Base-by-base conservation (phyloP, 2,797 vertebrate species). In the Moxostoma hubbsi region DNA sequence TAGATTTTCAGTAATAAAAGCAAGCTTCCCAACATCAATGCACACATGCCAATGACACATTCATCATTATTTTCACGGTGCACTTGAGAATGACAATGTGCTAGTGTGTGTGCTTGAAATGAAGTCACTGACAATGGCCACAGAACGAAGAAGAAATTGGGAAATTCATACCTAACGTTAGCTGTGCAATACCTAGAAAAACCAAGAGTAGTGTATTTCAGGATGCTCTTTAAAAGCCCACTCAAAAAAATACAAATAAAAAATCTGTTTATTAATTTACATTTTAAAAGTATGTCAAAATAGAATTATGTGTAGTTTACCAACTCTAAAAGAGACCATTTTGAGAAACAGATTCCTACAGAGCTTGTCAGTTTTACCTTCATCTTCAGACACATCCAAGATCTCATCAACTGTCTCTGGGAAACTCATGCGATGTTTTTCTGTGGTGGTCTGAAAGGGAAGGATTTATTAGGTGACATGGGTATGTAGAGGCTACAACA, bases 401-500 rank as follows among this genome's bases (percentile, higher is more conserved):
- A 97, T 96, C 90, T 99, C 98, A 0, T 99, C 97, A 18, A 99
- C 96, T 0, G 98, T 99, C 90, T 99, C 98, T 0, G 98, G 98
- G 87, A 98, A 97, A 90, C 97, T 99, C 96, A 99, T 97, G 70
- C 95, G 96, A 86, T 98, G 97, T 84, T 97, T 99, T 91, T 99
- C 97, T 5, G 92, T 94, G 68, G 90, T 92, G 0, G 92, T 92
- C 94, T 95, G 82, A 73, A 79, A 63, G 10, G n/a, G 0, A 72
- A 13, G 51, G 16, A 24, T 50, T 43, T 43, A 12, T 9, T 67
- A 12, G 9, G 16, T 6, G 18, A 54, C 58, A 61, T 24, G 7
- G 36, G 6, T 61, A 12, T 5, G 5, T 61, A 61, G 4, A 36
- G 36, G 36, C 36, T 36, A 36, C 36, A 36, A 36, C 4, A 36